Conservation (phyloP, 2,888 invertebrate species). For the Pachliopta kotzebuea region DNA sequence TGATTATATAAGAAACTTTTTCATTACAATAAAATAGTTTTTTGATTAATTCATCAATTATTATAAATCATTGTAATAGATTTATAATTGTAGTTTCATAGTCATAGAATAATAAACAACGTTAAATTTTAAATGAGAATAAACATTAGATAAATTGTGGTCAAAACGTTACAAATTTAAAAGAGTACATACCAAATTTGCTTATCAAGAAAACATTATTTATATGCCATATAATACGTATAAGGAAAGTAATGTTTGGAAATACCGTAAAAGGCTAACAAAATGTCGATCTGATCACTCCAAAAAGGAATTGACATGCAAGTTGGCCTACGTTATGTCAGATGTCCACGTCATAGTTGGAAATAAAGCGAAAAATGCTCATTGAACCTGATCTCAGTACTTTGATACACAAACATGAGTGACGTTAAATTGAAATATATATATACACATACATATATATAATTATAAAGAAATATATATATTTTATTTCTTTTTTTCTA, state of each 20-base stretch:
- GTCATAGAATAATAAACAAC: no score
- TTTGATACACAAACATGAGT: not conserved
- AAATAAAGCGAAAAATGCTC: slow-evolving; percentile 2
- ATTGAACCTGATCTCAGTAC: not conserved
- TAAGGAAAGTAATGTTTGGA: slow-evolving; percentile 24
- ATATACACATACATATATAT: no score
- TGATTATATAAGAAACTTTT: not conserved
- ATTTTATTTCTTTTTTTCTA: not conserved
- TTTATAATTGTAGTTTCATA: no score
- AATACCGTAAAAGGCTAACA: slow-evolving; percentile 43
- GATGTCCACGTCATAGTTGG: not conserved
- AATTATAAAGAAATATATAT: no score
- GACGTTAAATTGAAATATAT: not conserved
- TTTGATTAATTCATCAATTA: no score
- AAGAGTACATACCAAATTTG: not conserved
- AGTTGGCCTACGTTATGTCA: slow-evolving; percentile 7
- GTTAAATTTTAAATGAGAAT: no score
- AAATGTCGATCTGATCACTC: slow-evolving; percentile 42
- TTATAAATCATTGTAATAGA: no score
- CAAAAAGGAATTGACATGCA: slow-evolving; percentile 7
- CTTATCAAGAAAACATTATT: slow-evolving; percentile 13
- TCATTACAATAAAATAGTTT: not conserved
- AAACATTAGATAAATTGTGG: no score
- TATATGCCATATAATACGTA: slow-evolving; percentile 9
- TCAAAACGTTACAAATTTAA: not conserved